Conservation (phyloP, 2,888 invertebrate genomes). For the Autographa gamma region DNA sequence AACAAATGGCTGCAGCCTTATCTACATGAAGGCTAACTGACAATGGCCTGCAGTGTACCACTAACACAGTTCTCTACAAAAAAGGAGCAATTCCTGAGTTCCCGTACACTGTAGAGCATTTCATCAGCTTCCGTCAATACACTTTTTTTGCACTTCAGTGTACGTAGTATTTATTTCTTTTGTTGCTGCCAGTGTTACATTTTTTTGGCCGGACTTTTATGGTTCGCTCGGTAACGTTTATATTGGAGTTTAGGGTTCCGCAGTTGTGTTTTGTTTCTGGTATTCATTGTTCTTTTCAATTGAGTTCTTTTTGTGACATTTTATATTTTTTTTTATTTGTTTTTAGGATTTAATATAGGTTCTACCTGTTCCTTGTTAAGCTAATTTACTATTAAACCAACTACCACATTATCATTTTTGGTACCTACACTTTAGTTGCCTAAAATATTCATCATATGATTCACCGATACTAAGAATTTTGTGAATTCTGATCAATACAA, state of each 20-base stretch:
- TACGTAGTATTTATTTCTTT: conserved; percentile 55
- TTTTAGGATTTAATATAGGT: too few species aligned
- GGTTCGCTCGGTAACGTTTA: conserved; percentile 54
- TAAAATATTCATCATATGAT: too few species aligned
- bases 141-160: conserved; percentile 51
- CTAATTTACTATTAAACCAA: too few species aligned
- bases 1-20: conserved; percentile 28
- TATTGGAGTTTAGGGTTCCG: conserved; percentile 33
- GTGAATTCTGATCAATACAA: too few species aligned
- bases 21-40: conserved; percentile 13
- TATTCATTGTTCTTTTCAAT: background rate
- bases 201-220: conserved; percentile 58
- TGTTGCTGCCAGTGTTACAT: conserved; percentile 47
- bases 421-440: too few species aligned
- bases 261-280: background rate
- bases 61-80: conserved; percentile 34
- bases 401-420: too few species aligned
- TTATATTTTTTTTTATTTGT: too few species aligned
- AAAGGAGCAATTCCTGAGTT: conserved; percentile 30
- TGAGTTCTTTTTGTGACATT: background rate
- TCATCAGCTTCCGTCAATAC: conserved; percentile 58
- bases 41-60: conserved; percentile 25
- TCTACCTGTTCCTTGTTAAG: background rate
- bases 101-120: conserved; percentile 43
- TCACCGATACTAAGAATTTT: too few species aligned